These are phyloP conservation scores for Tragelaphus imberbis DNA, from an alignment of 2,113 vertebrate species.

Conservation along the genomic window DNA sequence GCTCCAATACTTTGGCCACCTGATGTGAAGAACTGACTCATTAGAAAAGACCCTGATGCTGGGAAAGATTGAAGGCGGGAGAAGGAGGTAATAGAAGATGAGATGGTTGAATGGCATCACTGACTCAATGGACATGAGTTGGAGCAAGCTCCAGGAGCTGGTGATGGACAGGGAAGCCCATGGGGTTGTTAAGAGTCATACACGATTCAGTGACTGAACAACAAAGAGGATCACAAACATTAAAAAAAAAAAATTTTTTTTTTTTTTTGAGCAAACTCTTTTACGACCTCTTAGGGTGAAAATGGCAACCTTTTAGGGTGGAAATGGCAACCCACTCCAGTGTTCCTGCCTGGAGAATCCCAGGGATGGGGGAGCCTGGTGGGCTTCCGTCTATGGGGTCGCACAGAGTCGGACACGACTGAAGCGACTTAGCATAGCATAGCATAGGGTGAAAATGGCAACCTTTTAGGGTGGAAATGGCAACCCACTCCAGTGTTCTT, in stretches of 20 bases:
- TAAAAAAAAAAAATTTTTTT: background rate
- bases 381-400: too few species aligned
- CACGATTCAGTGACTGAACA: background rate
- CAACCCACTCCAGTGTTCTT: too few species aligned
- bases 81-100: accelerated
- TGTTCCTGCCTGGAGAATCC: too few species aligned
- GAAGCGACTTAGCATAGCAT: too few species aligned
- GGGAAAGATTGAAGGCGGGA: background rate
- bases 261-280: background rate
- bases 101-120: background rate
- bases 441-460: too few species aligned
- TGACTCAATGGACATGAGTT: background rate
- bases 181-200: background rate
- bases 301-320: too few species aligned
- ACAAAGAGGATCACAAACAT: background rate
- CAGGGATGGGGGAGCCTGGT: too few species aligned
- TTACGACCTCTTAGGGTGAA: background rate
- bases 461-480: too few species aligned
- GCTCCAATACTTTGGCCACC: background rate
- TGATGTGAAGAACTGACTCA: accelerated
- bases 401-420: too few species aligned
- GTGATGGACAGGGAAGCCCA: background rate
- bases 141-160: accelerated
- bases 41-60: background rate
- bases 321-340: too few species aligned